Evolutionary conservation across 2,113 vertebrate genomes (phyloP), one percentile per base, ranked within the genome.

Genomic region (Leptobrachium leishanense): DNA sequence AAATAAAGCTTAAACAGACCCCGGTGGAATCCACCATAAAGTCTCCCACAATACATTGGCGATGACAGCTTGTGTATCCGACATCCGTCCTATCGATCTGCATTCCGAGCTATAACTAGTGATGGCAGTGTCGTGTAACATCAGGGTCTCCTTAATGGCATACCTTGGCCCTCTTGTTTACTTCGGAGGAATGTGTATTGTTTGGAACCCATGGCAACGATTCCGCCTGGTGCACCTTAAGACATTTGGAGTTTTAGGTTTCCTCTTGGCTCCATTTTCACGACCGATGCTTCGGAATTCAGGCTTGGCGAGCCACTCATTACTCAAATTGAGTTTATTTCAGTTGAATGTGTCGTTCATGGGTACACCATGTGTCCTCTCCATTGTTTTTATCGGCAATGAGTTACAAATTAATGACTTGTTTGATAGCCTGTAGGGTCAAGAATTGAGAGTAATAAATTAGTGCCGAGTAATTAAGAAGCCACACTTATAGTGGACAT

Each of bases 71-170:
- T 53, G 44, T 42, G 57, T 65, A 42, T 54, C 55, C 42, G 20
- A 77, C 55, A 63, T 70, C 15, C 54, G 11, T 42, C 76, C 68
- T 69, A 77, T 20, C 44, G 50, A 68, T 69, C 54, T 59, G 53
- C 66, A 77, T 77, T 72, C 68, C 76, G 9, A 20, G 68, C 69
- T 72, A 72, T 79, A 79, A 46, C 43, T 4, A 72, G 59, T 43
- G 39, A 72, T 20, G 20, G 3, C 39, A 40, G 59, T 78, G 41
- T 78, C 55, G 39, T 54, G 10, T 72, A 79, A 72, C 62, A 31
- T 7, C 8, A 72, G 68, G 77, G 59, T 55, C 59, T 79, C 4
- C 62, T 64, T 55, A 13, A 10, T 72, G 77, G 64, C 77, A 64
- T 65, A 44, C 70, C 8, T 57, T 68, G 6, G 5, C 9, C 7